A percentile compares a stretch with the other conserved stretches of the same genome.
Conservation (phyloP, 2,888 invertebrate species). For the Pegoplata infirma region DNA sequence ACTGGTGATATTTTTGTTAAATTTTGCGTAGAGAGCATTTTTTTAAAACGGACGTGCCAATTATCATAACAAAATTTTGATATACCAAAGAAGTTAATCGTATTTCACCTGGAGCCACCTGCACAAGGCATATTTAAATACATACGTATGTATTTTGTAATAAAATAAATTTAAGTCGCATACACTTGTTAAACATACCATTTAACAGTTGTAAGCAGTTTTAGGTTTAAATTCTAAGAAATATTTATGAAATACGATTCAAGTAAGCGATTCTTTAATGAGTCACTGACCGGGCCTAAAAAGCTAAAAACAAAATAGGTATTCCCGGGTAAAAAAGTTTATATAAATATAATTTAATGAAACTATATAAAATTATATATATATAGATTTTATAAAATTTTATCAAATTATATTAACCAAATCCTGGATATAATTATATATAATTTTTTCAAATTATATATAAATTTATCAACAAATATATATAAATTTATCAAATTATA, state of each 20-base stretch:
- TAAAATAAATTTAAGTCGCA: conserved; percentile 1
- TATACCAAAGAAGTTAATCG: not conserved
- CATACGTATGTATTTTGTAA: not conserved
- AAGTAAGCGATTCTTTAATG: conserved; percentile 31
- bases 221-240: conserved; percentile 50
- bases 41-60: conserved; percentile 51
- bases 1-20: not conserved
- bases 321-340: no score
- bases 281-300: conserved; percentile 54
- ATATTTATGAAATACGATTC: conserved; percentile 51
- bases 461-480: no score
- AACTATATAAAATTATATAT: no score
- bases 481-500: no score
- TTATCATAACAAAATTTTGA: conserved; percentile 19
- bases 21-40: conserved; percentile 38
- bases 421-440: no score
- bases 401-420: no score
- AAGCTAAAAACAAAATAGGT: not conserved
- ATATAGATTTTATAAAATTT: no score
- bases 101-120: conserved; percentile 21
- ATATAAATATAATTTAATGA: no score
- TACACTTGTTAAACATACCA: conserved; percentile 28
- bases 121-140: not conserved
- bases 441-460: no score
- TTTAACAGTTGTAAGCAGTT: conserved; percentile 42